These are phyloP conservation scores for Centruroides sculpturatus DNA, from an alignment of 1,140 invertebrate species.

Conservation along the genomic window DNA sequence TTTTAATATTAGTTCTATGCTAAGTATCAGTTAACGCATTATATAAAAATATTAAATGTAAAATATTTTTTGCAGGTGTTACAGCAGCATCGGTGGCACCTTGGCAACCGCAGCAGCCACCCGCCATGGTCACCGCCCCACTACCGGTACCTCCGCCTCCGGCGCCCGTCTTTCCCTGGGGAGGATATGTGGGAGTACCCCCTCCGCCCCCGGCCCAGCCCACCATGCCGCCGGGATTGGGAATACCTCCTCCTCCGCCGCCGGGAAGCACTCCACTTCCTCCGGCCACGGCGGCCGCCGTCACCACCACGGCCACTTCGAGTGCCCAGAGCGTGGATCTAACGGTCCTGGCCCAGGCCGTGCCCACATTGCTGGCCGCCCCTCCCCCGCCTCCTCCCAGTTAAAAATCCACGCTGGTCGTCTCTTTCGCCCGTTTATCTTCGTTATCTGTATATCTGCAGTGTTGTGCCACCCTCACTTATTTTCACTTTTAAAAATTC, in stretches of 20 bases:
- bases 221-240: conserved; percentile 1
- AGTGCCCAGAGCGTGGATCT: neutral
- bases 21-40: too few relatives aligned
- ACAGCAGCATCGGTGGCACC: neutral
- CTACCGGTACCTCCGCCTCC: neutral
- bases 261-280: conserved; percentile 7
- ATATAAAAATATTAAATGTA: too few relatives aligned
- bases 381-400: conserved; percentile 9
- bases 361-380: conserved; percentile 2
- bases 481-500: too few relatives aligned
- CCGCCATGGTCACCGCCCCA: neutral
- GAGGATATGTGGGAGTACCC: conserved; percentile 8
- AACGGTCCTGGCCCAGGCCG: neutral
- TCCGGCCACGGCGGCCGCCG: neutral
- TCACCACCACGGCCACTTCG: neutral
- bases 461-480: too few relatives aligned
- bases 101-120: neutral
- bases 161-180: conserved; percentile 1
- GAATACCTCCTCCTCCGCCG: conserved; percentile 14
- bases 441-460: too few relatives aligned
- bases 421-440: too few relatives aligned
- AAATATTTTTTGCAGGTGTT: neutral
- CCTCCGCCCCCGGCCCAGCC: conserved; percentile 2
- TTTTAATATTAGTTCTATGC: too few relatives aligned
- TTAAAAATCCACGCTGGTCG: too few relatives aligned